Percentiles rank a stretch among this genome's conserved stretches.
phyloP scores from a whole-genome alignment of 2,888 invertebrate species.

The Yponomeuta sedellus region DNA sequence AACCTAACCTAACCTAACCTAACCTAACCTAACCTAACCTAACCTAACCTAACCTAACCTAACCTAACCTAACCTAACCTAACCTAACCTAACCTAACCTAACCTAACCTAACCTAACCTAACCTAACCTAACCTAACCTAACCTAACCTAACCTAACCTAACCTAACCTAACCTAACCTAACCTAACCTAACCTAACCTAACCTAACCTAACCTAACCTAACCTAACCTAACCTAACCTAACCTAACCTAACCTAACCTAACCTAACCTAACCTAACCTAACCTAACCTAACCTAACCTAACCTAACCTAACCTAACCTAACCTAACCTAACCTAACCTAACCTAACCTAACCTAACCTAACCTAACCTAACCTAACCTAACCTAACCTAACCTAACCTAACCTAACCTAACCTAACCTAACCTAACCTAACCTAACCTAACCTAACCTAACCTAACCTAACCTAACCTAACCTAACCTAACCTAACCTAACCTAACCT shows the following conservation, averaged over 20 bases:
- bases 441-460: too few relatives aligned
- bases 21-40: slow-evolving; percentile 1
- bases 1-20: slow-evolving; percentile 21
- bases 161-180: slow-evolving; percentile 19
- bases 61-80: slow-evolving; percentile 23
- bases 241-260: slow-evolving; percentile 19
- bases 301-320: not conserved
- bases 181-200: slow-evolving; percentile 17
- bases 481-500: too few relatives aligned
- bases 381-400: not conserved
- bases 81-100: slow-evolving; percentile 25
- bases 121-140: slow-evolving; percentile 27
- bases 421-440: too few relatives aligned
- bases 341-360: not conserved
- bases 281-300: slow-evolving; percentile 1
- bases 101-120: slow-evolving; percentile 27
- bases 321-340: not conserved
- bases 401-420: not conserved
- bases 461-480: too few relatives aligned
- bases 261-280: slow-evolving; percentile 17
- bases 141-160: slow-evolving; percentile 26
- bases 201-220: not conserved
- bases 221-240: slow-evolving; percentile 1
- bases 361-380: not conserved
- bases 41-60: slow-evolving; percentile 12